Conservation (phyloP, 1,140 invertebrate species). For the Drosophila mojavensis region DNA sequence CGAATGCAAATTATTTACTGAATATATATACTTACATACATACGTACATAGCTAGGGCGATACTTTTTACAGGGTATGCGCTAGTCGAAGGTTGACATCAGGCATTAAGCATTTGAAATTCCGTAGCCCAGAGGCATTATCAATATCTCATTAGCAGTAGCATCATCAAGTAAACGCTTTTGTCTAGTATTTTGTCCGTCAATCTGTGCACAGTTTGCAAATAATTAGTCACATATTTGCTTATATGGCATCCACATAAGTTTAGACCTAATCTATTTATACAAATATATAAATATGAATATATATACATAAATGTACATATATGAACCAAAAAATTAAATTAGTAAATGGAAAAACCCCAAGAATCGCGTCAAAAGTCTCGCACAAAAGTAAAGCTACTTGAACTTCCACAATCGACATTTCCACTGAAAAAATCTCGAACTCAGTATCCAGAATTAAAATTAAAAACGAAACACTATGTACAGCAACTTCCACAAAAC, state of each 20-base stretch:
- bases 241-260: not conserved
- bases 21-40: too few relatives aligned
- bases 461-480: too few relatives aligned
- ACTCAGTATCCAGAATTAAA: too few relatives aligned
- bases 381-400: slow-evolving; percentile 1
- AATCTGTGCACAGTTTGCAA: too few relatives aligned
- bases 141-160: not conserved
- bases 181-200: not conserved
- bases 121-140: not conserved
- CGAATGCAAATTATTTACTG: too few relatives aligned
- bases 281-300: too few relatives aligned
- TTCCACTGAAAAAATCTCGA: too few relatives aligned
- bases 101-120: not conserved
- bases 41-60: too few relatives aligned
- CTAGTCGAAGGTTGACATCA: too few relatives aligned
- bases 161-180: slow-evolving; percentile 24
- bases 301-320: too few relatives aligned
- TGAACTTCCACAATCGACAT: not conserved
- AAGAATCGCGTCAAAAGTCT: slow-evolving; percentile 14
- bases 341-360: not conserved
- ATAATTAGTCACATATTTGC: not conserved
- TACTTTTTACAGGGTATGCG: too few relatives aligned
- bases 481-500: too few relatives aligned
- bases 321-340: not conserved
- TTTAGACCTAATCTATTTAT: not conserved